Base-by-base conservation (phyloP, 1,140 invertebrate genomes). In the Euwallacea similis region DNA sequence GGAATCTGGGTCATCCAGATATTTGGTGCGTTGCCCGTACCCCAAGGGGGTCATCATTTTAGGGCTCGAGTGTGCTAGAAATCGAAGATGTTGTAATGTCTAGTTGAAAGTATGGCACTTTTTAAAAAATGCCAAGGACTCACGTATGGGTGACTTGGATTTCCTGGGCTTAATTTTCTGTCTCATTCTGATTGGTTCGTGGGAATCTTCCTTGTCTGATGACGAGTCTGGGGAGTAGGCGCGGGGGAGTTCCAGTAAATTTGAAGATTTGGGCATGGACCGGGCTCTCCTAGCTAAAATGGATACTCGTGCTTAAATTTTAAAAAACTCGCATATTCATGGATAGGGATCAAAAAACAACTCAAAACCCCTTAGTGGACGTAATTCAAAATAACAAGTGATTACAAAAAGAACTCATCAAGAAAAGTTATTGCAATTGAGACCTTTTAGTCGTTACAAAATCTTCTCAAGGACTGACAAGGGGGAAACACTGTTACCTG, bases 31-130 rank as follows among this genome's bases (percentile, higher is more conserved):
- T 59, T 87, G 86, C 0, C 87, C 85, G 72, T 89, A 89, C 6
- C 89, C 88, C 81, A 89, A 85, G 2, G 89, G 86, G 0, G 88
- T 88, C 88, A 90, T 89, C 43, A 90, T 88, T 13, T 87, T 84
- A 6, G 88, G 86, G 42, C 87, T 86, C 7, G 85, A 80, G 74
- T 60, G 80, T 76, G 42, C 71, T 71, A 55, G 3, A 66, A 58
- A 42, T 67, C n/a, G 16, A 16, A 16, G 2, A 56, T 56, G 16
- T 56, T 56, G 3, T 16, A 8, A 3, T 33, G 21, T 33, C 21
- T 33, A 33, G 21, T 33, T 33, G 21, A 4, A 33, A 33, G 21
- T 33, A 33, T 4, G 21, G 21, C 1, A 33, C 4, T 33, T 2
- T 6, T 56, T 3, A 7, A 56, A 44, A 7, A 42, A 53, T 11